Evolutionary conservation across 1,140 invertebrate genomes (phyloP).

Genomic region (Neelides sp.): DNA sequence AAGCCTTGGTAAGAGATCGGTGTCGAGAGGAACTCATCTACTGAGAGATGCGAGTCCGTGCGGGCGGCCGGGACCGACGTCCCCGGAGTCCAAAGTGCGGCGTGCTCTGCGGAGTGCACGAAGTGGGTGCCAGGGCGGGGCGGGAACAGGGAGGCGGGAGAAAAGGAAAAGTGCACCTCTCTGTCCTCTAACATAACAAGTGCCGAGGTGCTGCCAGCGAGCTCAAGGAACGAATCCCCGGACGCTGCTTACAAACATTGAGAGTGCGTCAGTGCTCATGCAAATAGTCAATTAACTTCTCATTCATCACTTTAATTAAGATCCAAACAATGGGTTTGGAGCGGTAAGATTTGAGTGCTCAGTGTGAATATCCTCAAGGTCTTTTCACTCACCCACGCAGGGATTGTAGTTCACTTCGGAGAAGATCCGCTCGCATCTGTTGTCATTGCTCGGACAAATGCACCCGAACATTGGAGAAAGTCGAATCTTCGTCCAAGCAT

Average conservation of each 20-base stretch:
- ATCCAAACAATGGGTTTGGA: neutral
- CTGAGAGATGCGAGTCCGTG: constrained; percentile 34
- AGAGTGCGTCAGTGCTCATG: no score
- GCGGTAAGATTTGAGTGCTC: constrained; percentile 3
- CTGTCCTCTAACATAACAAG: constrained; percentile 39
- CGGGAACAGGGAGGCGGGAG: constrained; percentile 37
- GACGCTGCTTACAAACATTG: no score
- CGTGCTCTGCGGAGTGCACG: constrained; percentile 15
- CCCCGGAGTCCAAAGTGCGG: constrained; percentile 21
- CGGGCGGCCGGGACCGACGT: constrained; percentile 34
- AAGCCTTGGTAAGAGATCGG: constrained; percentile 35
- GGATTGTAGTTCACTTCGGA: constrained; percentile 76
- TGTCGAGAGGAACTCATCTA: constrained; percentile 37
- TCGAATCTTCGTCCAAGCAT: constrained; percentile 66
- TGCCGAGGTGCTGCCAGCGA: constrained; percentile 44
- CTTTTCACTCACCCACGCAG: constrained; percentile 62
- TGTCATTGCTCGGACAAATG: constrained; percentile 75
- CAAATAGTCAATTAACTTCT: no score
- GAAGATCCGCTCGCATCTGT: constrained; percentile 72
- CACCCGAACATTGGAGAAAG: constrained; percentile 76
- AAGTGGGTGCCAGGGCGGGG: constrained; percentile 30
- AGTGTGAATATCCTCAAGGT: neutral
- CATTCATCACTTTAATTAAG: neutral
- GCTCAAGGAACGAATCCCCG: constrained; percentile 38
- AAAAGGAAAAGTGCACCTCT: constrained; percentile 43